These are phyloP conservation scores for Eurypyga helias DNA, from an alignment of 2,113 vertebrate genomes.

Conservation along the genomic window DNA sequence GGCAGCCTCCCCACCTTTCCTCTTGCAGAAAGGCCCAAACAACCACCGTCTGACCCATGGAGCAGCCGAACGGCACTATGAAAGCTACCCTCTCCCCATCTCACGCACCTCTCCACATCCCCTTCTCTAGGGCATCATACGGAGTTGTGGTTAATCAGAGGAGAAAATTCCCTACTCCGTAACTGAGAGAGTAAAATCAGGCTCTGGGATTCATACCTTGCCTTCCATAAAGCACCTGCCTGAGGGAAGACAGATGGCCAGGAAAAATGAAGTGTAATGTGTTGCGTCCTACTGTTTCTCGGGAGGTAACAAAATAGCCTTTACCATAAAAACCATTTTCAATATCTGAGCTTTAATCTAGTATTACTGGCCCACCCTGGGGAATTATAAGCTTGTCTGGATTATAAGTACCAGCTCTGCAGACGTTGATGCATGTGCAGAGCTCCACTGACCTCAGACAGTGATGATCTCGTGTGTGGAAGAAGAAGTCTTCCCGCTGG, in stretches of 20 bases:
- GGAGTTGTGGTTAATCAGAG: neutral
- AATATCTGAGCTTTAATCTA: neutral
- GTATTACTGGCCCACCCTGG: neutral
- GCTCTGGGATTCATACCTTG: neutral
- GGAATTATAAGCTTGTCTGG: neutral
- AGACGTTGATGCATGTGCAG: neutral
- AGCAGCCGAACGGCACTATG: accelerated
- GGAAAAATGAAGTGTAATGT: neutral
- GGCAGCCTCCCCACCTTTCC: neutral
- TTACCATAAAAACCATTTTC: neutral
- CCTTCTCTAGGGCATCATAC: neutral
- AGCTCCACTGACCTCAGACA: neutral
- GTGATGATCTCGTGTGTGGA: too few relatives aligned
- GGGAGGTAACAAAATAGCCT: neutral
- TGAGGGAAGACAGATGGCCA: neutral
- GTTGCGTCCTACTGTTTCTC: neutral
- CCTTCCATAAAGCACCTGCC: neutral
- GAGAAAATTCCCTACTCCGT: neutral
- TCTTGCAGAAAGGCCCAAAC: neutral
- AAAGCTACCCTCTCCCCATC: neutral
- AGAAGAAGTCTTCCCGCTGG: neutral
- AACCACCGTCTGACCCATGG: neutral
- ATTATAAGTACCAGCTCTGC: accelerated
- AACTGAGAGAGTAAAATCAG: neutral
- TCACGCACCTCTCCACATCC: too few relatives aligned